Evolutionary conservation across 2,888 invertebrate species (phyloP).

Genomic region (Xiphydria camelus): DNA sequence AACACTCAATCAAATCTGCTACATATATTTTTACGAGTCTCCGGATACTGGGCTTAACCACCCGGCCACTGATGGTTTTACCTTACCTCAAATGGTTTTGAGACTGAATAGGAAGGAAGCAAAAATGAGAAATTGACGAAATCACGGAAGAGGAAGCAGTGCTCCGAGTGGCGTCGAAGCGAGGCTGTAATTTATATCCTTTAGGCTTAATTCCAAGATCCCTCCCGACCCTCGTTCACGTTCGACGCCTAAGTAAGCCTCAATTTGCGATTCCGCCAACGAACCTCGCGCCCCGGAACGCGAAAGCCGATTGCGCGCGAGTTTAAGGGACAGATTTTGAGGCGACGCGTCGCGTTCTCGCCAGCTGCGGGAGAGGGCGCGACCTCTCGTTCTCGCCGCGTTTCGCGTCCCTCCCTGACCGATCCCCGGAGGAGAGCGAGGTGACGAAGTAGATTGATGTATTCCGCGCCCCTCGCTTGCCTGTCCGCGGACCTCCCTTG

Average conservation of each 20-base stretch:
- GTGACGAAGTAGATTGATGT: too few species aligned
- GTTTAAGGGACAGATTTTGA: not conserved
- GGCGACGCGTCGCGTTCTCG: too few species aligned
- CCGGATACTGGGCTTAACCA: too few species aligned
- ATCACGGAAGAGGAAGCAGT: not conserved
- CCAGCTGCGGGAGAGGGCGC: too few species aligned
- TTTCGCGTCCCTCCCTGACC: not conserved
- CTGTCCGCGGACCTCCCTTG: not conserved
- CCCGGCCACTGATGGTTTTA: too few species aligned
- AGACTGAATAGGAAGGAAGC: too few species aligned
- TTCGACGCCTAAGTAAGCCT: slow-evolving; percentile 5
- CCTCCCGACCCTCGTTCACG: slow-evolving; percentile 1
- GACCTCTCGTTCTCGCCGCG: not conserved
- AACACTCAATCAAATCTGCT: too few species aligned
- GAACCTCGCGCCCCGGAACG: not conserved
- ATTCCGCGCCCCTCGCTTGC: not conserved
- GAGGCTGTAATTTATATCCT: slow-evolving; percentile 14
- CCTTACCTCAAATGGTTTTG: too few species aligned
- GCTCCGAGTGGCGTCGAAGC: not conserved
- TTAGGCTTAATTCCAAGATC: slow-evolving; percentile 12
- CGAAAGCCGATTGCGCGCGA: not conserved
- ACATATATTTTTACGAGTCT: too few species aligned
- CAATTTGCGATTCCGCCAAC: slow-evolving; percentile 3
- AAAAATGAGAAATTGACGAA: too few species aligned
- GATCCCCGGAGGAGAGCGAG: too few species aligned